Conservation (phyloP, 2,797 vertebrate species). For the Thaleichthys pacificus region DNA sequence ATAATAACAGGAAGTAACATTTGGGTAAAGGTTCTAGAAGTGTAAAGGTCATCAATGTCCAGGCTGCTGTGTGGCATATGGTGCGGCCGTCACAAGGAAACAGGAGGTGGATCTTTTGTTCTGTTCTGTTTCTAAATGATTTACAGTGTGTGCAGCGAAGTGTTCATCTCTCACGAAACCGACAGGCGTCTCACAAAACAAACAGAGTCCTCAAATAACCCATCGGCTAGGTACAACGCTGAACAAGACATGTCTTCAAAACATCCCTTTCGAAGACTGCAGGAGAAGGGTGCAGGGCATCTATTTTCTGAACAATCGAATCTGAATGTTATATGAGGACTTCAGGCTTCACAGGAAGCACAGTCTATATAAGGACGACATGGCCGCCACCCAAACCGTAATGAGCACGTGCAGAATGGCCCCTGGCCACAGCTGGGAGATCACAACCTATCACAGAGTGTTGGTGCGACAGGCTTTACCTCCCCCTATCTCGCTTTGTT, state of each 20-base stretch:
- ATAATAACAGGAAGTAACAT: no score
- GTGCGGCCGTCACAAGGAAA: no score
- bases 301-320: constrained; percentile 49
- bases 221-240: not conserved
- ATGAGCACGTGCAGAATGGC: constrained; percentile 51
- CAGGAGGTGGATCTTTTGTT: no score
- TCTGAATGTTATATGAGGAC: constrained; percentile 53
- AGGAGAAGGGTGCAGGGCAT: constrained; percentile 30
- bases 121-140: no score
- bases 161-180: no score
- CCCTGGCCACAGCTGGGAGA: constrained; percentile 27
- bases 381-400: constrained; percentile 52
- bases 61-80: no score
- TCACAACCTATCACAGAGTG: constrained; percentile 33
- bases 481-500: not conserved
- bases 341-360: constrained; percentile 53
- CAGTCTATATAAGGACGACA: constrained; percentile 53
- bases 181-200: no score
- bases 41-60: no score
- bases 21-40: no score
- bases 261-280: constrained; percentile 9
- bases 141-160: no score
- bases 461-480: constrained; percentile 20
- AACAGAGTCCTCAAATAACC: no score
- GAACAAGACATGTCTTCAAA: not conserved